These are phyloP conservation scores for Euwallacea fornicatus DNA, from an alignment of 1,140 invertebrate species.

Conservation along the genomic window DNA sequence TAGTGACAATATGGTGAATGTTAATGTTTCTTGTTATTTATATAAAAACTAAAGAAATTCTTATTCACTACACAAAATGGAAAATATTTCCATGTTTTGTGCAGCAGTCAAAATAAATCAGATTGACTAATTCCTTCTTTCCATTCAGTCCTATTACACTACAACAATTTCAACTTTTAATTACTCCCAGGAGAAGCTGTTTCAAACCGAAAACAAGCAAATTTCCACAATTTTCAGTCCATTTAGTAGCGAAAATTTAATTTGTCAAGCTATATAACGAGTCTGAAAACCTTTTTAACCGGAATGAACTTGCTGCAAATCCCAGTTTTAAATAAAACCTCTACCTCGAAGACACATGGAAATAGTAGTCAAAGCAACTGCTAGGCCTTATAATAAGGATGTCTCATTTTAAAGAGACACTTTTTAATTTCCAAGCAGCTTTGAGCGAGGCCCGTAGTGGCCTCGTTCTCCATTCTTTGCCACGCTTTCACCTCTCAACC, in stretches of 20 bases:
- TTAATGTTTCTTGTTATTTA: too few relatives aligned
- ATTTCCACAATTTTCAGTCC: background rate
- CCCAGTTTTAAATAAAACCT: too few relatives aligned
- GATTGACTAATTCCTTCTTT: too few relatives aligned
- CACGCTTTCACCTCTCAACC: background rate
- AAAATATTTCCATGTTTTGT: too few relatives aligned
- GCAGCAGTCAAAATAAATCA: too few relatives aligned
- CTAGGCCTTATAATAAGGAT: conserved; percentile 1
- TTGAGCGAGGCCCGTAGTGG: background rate
- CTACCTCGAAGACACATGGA: background rate
- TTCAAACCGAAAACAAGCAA: background rate
- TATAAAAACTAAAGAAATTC: too few relatives aligned
- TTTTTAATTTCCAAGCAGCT: conserved; percentile 7
- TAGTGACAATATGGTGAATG: too few relatives aligned
- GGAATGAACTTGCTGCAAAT: too few relatives aligned
- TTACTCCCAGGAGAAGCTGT: background rate
- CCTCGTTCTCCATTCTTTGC: background rate
- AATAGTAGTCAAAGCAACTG: conserved; percentile 1
- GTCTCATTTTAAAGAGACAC: background rate
- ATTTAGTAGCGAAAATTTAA: background rate
- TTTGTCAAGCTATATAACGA: background rate
- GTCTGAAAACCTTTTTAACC: background rate
- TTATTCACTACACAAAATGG: too few relatives aligned
- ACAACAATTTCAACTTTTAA: conserved; percentile 4
- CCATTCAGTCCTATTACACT: background rate